Evolutionary conservation across 2,888 invertebrate genomes (phyloP).

Genomic region (Ashinkailepas kermadecensis): DNA sequence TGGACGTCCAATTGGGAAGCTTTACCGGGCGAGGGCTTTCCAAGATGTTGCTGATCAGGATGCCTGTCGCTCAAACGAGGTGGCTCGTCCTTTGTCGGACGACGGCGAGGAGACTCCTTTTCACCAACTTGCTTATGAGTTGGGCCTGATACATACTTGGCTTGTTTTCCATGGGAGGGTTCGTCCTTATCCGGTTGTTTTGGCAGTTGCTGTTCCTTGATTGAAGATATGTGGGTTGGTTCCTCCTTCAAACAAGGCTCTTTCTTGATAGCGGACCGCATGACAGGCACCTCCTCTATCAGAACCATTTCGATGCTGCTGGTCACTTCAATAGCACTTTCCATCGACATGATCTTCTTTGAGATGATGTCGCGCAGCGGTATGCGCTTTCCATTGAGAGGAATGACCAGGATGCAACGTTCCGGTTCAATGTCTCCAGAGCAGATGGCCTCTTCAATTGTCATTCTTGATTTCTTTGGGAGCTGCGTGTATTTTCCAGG

Average conservation of each 20-base stretch:
- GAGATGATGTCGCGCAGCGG: neutral
- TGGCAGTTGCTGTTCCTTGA: neutral
- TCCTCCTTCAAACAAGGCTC: neutral
- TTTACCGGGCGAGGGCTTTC: slow-evolving; percentile 29
- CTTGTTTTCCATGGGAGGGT: neutral
- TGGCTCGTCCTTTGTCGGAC: neutral
- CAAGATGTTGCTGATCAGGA: slow-evolving; percentile 36
- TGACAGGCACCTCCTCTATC: neutral
- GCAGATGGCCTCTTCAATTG: neutral
- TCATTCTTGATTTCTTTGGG: neutral
- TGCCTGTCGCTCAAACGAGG: slow-evolving; percentile 34
- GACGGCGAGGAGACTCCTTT: neutral
- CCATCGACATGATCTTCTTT: neutral
- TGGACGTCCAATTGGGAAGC: slow-evolving; percentile 23
- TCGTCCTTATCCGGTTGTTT: neutral
- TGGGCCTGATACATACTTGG: neutral
- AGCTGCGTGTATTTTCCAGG: neutral
- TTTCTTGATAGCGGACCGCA: neutral
- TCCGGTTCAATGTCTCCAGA: neutral
- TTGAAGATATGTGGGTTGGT: neutral
- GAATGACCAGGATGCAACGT: neutral
- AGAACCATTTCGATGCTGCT: neutral
- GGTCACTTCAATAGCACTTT: slow-evolving; percentile 2
- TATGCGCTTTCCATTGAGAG: neutral
- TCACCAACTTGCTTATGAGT: neutral